A percentile compares a stretch with the other conserved stretches of the same genome.
phyloP scores from a whole-genome alignment of 2,888 invertebrate species.

The Habroteleia sp. region DNA sequence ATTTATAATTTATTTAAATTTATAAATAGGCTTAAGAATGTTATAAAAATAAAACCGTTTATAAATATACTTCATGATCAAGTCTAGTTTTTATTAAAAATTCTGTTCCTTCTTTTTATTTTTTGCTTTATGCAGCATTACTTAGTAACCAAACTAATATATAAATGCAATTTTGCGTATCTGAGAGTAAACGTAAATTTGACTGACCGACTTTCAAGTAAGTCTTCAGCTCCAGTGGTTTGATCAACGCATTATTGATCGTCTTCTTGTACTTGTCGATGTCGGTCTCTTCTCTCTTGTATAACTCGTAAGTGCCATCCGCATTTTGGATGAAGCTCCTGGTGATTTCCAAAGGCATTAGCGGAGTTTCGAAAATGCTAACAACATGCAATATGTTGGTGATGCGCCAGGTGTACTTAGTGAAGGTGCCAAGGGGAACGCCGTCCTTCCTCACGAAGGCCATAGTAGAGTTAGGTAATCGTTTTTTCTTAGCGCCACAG shows the following conservation, averaged over 20 bases:
- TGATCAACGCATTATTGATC: constrained; percentile 81
- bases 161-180: too few species aligned
- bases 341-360: constrained; percentile 85
- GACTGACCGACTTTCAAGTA: constrained; percentile 85
- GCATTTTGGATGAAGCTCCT: constrained; percentile 85
- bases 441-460: constrained; percentile 84
- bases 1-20: too few species aligned
- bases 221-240: constrained; percentile 84
- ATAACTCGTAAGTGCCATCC: constrained; percentile 84
- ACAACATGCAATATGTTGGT: constrained; percentile 87
- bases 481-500: constrained; percentile 84
- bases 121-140: too few species aligned
- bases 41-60: too few species aligned
- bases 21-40: too few species aligned
- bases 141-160: too few species aligned
- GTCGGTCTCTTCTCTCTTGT: constrained; percentile 78
- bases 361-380: constrained; percentile 87
- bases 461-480: constrained; percentile 85
- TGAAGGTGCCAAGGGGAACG: constrained; percentile 85
- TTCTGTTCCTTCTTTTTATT: too few species aligned
- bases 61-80: too few species aligned
- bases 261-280: constrained; percentile 78
- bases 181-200: too few species aligned
- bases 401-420: constrained; percentile 88
- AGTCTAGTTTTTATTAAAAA: too few species aligned